phyloP scores from a whole-genome alignment of 64 coral and sea anemone species.

The Catalaphyllia jardinei region DNA sequence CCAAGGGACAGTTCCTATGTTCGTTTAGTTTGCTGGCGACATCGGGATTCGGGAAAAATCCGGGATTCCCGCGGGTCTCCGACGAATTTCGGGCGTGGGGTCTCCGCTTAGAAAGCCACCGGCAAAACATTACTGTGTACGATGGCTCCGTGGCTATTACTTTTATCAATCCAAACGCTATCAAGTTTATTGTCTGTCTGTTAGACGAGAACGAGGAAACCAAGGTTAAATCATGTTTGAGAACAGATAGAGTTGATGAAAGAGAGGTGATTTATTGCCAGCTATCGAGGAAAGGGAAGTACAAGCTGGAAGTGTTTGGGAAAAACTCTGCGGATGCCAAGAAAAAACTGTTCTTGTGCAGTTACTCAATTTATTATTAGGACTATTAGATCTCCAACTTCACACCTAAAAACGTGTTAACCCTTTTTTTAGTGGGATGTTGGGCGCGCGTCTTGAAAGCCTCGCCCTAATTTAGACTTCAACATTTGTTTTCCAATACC shows the following conservation, averaged over 20 bases:
- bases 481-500: too few relatives aligned
- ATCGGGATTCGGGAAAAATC: conserved; percentile 48
- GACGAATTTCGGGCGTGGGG: conserved; percentile 66
- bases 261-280: conserved; percentile 40
- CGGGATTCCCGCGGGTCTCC: conserved; percentile 53
- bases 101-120: conserved; percentile 48
- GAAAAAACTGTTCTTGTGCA: conserved; percentile 44
- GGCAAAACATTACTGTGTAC: conserved; percentile 64
- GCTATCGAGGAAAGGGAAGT: conserved; percentile 23
- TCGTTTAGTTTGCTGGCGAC: conserved; percentile 32
- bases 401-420: too few relatives aligned
- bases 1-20: conserved; percentile 27
- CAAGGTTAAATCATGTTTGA: conserved; percentile 10
- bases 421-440: too few relatives aligned
- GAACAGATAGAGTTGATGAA: conserved; percentile 17
- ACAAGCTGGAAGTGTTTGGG: conserved; percentile 60
- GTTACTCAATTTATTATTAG: conserved; percentile 68
- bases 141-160: conserved; percentile 56
- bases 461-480: too few relatives aligned
- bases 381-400: too few relatives aligned
- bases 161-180: conserved; percentile 44
- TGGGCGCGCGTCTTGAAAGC: too few relatives aligned
- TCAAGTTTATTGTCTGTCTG: conserved; percentile 25
- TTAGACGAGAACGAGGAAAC: conserved; percentile 21
- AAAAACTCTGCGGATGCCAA: conserved; percentile 31